Percentiles rank a stretch among this genome's conserved stretches.
Conservation (phyloP, 2,888 invertebrate species). For the Drosophila niveifrons region DNA sequence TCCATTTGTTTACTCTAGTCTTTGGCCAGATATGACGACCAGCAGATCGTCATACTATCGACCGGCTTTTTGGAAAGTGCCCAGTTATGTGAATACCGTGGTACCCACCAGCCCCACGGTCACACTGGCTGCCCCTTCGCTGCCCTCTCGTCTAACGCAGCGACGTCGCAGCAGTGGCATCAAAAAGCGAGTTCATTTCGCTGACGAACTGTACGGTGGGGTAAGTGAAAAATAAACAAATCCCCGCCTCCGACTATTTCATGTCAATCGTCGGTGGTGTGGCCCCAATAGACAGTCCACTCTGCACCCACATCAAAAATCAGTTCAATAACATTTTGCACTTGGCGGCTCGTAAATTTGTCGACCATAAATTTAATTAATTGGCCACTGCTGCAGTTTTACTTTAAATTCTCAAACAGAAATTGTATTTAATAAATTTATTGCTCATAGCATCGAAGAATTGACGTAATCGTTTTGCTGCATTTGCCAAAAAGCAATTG, state of each 20-base stretch:
- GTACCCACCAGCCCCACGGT: slow-evolving; percentile 14
- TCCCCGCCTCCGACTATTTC: slow-evolving; percentile 24
- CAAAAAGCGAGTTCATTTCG: slow-evolving; percentile 86
- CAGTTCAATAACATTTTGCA: slow-evolving; percentile 78
- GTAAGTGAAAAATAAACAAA: slow-evolving; percentile 51
- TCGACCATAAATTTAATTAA: slow-evolving; percentile 72
- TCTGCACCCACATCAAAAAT: slow-evolving; percentile 64
- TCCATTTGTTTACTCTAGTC: slow-evolving; percentile 78
- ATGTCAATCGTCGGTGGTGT: slow-evolving; percentile 68
- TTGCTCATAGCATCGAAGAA: slow-evolving; percentile 30
- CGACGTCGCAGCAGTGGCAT: slow-evolving; percentile 67
- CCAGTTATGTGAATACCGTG: slow-evolving; percentile 52
- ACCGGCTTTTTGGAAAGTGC: slow-evolving; percentile 83
- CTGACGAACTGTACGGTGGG: slow-evolving; percentile 76
- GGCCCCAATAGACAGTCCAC: slow-evolving; percentile 63
- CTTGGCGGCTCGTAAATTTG: slow-evolving; percentile 76
- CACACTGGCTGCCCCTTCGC: slow-evolving; percentile 17
- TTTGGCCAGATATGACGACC: slow-evolving; percentile 76
- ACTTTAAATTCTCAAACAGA: slow-evolving; percentile 32
- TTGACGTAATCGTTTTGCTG: slow-evolving; percentile 50
- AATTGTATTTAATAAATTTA: slow-evolving; percentile 30
- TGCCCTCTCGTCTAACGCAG: slow-evolving; percentile 49
- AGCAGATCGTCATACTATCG: slow-evolving; percentile 76
- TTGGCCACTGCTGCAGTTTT: slow-evolving; percentile 69
- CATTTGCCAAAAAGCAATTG: slow-evolving; percentile 23